These are phyloP conservation scores for Dendrolimus kikuchii DNA, from an alignment of 1,140 invertebrate genomes.

Conservation along the genomic window DNA sequence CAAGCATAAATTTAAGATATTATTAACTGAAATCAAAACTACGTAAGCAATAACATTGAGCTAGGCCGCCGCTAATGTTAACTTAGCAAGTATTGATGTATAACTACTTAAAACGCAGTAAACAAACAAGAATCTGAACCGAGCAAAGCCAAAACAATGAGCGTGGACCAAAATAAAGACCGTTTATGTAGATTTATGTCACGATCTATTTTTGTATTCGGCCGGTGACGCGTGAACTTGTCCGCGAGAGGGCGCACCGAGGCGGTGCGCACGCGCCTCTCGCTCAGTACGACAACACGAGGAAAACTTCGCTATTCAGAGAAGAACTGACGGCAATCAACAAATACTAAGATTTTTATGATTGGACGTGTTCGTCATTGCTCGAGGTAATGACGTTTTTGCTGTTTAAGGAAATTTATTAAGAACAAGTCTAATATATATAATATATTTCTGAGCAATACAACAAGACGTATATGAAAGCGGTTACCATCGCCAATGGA, in stretches of 20 bases:
- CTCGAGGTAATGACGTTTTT: neutral
- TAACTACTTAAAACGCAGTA: too few relatives aligned
- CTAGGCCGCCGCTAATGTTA: too few relatives aligned
- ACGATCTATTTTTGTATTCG: conserved; percentile 53
- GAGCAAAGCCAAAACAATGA: conserved; percentile 29
- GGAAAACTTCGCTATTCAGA: conserved; percentile 21
- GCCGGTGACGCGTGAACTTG: conserved; percentile 45
- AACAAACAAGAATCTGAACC: too few relatives aligned
- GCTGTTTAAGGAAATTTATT: conserved; percentile 1
- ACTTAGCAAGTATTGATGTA: too few relatives aligned
- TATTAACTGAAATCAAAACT: too few relatives aligned
- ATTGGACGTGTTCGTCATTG: conserved; percentile 2
- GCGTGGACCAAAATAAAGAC: conserved; percentile 43
- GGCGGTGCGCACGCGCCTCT: conserved; percentile 15
- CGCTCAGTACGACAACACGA: conserved; percentile 10
- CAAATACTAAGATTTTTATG: conserved; percentile 7
- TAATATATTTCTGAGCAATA: neutral
- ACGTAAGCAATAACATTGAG: too few relatives aligned
- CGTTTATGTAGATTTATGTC: conserved; percentile 67
- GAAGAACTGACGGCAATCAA: conserved; percentile 9
- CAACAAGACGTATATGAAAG: too few relatives aligned
- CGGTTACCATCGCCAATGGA: too few relatives aligned
- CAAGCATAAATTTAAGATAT: too few relatives aligned
- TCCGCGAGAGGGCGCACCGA: conserved; percentile 19
- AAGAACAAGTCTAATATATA: neutral